Evolutionary conservation across 2,888 invertebrate species (phyloP), one percentile per base, ranked within the genome.

Genomic region (Lochmaea crataegi): DNA sequence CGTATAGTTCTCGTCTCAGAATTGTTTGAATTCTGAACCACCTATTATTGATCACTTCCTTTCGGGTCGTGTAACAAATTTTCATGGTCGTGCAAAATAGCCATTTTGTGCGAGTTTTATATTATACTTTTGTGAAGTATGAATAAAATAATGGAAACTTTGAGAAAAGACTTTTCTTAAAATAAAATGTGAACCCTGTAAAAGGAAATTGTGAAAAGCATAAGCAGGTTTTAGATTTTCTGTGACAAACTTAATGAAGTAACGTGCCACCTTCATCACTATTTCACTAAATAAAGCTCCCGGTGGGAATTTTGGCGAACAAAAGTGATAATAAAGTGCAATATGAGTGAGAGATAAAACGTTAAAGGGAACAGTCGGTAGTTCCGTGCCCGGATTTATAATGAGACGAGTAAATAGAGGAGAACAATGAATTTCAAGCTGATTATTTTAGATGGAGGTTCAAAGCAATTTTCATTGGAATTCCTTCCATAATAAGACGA

Each of bases 261-360:
- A 64, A 64, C 45, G 64, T 18, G 64, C 64, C 32, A 64, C 51
- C 48, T 64, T 48, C 48, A 64, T 16, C 64, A 48, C 64, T 48
- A 64, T 64, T 64, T 51, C 26, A 64, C 64, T 48, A 64, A 41
- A 48, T 22, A 48, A 48, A 22, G 45, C 41, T 32, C 64, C 64
- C 26, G 16, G n/a, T 41, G 63, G 63, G 48, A 22, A 12, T 64
- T 45, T 48, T 48, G 64, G 48, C 56, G 12, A 48, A 64, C 64
- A 64, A 64, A 64, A 45, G 48, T 64, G 64, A 64, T 64, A 64
- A 64, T 64, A 64, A 64, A 48, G 26, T 22, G 64, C 48, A 64
- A 26, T 64, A 64, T 26, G 48, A 18, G 56, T 22, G n/a, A 26
- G 60, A 32, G 2, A 14, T 14, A n/a, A n/a, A 38, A 26, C 14